Conservation (phyloP, 2,797 vertebrate genomes). For the Helarctos malayanus region DNA sequence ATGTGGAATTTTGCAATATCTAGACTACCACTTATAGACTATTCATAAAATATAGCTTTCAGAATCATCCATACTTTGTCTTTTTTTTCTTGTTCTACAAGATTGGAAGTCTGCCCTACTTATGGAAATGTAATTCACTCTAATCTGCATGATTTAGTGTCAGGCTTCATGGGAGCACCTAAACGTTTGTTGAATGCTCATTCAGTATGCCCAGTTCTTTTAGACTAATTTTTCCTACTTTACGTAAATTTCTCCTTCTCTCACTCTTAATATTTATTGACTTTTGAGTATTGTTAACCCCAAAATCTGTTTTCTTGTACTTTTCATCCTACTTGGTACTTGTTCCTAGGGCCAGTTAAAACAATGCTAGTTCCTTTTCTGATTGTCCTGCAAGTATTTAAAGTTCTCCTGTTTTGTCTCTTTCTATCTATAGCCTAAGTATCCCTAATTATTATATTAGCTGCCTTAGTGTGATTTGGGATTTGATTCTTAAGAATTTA, state of each 20-base stretch:
- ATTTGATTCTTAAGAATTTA: conserved; percentile 46
- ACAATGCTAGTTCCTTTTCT: conserved; percentile 5
- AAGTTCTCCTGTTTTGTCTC: conserved; percentile 10
- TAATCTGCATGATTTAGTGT: conserved; percentile 39
- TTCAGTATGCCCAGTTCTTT: background rate
- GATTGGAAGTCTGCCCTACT: background rate
- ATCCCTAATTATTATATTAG: background rate
- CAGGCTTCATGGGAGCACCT: background rate
- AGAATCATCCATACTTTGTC: background rate
- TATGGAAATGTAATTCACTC: background rate
- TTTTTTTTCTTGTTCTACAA: conserved; percentile 41
- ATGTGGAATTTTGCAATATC: conserved; percentile 52
- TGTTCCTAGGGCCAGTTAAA: conserved; percentile 25
- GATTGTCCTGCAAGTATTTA: background rate
- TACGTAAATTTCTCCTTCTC: conserved; percentile 1
- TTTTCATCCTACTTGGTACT: background rate
- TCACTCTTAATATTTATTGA: background rate
- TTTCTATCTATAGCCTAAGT: conserved; percentile 19
- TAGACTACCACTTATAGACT: background rate
- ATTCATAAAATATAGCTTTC: conserved; percentile 44
- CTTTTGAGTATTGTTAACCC: conserved; percentile 47
- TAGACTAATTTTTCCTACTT: conserved; percentile 48
- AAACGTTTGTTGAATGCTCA: conserved; percentile 8
- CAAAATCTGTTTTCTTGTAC: conserved; percentile 40
- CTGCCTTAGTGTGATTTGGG: background rate